phyloP scores from a whole-genome alignment of 2,888 invertebrate species.

The Phrixothrix hirtus region DNA sequence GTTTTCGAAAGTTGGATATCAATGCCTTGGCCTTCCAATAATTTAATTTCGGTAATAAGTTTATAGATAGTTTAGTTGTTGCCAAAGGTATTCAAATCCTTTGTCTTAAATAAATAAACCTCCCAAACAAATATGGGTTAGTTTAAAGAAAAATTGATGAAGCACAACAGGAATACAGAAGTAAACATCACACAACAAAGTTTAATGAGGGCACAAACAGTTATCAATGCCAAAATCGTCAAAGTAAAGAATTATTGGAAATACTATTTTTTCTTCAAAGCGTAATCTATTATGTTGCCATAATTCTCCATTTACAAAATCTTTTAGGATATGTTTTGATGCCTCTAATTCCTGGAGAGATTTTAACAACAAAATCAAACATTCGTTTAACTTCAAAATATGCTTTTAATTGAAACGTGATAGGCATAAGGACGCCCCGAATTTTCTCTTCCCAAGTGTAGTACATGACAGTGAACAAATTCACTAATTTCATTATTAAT shows the following conservation, averaged over 20 bases:
- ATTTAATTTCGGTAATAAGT: not conserved
- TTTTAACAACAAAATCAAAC: not conserved
- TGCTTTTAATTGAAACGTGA: not conserved
- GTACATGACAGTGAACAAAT: too few relatives aligned
- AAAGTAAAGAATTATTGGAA: constrained; percentile 3
- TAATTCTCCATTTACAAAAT: constrained; percentile 5
- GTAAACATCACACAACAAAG: constrained; percentile 3
- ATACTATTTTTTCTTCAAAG: constrained; percentile 1
- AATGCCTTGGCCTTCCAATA: constrained; percentile 1
- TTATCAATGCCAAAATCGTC: constrained; percentile 8
- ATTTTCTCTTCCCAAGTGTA: constrained; percentile 5
- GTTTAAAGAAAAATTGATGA: not conserved
- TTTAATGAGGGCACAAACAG: not conserved
- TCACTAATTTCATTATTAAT: constrained; percentile 5
- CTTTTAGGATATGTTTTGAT: not conserved
- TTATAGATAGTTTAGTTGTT: constrained; percentile 1
- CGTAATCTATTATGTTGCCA: not conserved
- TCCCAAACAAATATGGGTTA: constrained; percentile 1
- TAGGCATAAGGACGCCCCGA: not conserved
- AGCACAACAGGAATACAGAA: constrained; percentile 2
- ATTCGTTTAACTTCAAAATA: not conserved
- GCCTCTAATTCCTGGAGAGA: not conserved
- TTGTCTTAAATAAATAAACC: constrained; percentile 2
- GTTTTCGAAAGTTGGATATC: not conserved
- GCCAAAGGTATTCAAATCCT: too few relatives aligned